Conservation (phyloP, 2,113 vertebrate species). For the Zootoca vivipara region DNA sequence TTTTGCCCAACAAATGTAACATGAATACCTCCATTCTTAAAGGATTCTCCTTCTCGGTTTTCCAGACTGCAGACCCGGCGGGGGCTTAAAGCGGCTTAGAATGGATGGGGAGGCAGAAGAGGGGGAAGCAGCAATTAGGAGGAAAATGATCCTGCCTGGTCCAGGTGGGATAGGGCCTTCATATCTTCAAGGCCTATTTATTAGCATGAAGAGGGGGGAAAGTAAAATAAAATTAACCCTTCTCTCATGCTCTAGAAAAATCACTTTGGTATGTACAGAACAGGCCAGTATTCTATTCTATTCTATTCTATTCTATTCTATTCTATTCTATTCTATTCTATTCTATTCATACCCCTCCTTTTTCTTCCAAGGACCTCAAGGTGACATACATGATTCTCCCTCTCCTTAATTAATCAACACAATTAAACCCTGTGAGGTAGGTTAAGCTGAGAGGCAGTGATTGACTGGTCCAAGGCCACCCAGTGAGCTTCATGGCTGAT, state of each 20-base stretch:
- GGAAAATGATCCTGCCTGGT: neutral
- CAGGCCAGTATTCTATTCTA: too few species aligned
- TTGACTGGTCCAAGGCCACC: too few species aligned
- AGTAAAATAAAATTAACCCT: neutral
- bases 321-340: too few species aligned
- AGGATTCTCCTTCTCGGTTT: neutral
- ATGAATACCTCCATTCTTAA: neutral
- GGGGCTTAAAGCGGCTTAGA: neutral
- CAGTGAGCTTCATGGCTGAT: too few species aligned
- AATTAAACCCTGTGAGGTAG: too few species aligned
- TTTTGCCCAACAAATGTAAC: neutral
- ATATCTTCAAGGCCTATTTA: neutral
- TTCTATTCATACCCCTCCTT: too few species aligned
- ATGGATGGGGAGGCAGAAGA: neutral
- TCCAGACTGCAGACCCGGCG: neutral
- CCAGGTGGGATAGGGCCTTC: neutral
- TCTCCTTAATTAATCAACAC: too few species aligned
- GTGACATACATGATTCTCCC: too few species aligned
- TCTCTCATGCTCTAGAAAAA: neutral
- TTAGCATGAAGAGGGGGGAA: neutral
- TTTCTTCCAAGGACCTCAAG: too few species aligned
- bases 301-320: too few species aligned
- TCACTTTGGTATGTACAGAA: neutral
- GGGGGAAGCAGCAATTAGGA: too few species aligned
- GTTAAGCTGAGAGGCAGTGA: too few species aligned